Evolutionary conservation across 2,113 vertebrate genomes (phyloP).

Genomic region (Muntiacus reevesi): DNA sequence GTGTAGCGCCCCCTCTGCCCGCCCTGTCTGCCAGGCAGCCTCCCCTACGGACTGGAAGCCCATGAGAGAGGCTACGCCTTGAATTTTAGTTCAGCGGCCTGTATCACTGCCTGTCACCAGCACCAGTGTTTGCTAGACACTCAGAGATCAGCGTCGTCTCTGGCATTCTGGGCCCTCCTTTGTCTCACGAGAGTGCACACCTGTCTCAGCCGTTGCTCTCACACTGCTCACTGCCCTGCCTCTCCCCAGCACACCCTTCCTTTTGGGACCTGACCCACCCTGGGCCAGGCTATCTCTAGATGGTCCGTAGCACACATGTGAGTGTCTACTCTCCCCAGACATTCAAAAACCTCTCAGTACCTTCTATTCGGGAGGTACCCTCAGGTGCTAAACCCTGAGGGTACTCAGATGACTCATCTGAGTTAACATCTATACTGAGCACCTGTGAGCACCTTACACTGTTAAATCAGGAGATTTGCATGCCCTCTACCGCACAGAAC

Average conservation of each 20-base stretch:
- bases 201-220: background rate
- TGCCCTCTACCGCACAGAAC: background rate
- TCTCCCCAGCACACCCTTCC: background rate
- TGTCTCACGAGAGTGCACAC: fast-evolving
- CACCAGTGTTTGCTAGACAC: background rate
- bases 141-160: background rate
- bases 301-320: background rate
- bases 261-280: background rate
- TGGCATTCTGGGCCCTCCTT: background rate
- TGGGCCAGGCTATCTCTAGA: background rate
- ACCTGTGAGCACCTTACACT: background rate
- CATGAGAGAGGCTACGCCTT: background rate
- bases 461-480: background rate
- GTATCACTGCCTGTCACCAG: background rate
- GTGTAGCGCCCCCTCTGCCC: fast-evolving
- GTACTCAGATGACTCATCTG: fast-evolving
- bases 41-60: background rate
- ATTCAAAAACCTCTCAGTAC: background rate
- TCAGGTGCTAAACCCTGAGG: background rate
- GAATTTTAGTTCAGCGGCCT: background rate
- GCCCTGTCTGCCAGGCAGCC: background rate
- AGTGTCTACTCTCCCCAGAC: background rate
- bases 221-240: background rate
- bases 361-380: background rate
- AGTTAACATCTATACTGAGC: background rate